Conservation (phyloP, 35 echinoderm and acorn worm genomes). For the Ophioderma brevispina region DNA sequence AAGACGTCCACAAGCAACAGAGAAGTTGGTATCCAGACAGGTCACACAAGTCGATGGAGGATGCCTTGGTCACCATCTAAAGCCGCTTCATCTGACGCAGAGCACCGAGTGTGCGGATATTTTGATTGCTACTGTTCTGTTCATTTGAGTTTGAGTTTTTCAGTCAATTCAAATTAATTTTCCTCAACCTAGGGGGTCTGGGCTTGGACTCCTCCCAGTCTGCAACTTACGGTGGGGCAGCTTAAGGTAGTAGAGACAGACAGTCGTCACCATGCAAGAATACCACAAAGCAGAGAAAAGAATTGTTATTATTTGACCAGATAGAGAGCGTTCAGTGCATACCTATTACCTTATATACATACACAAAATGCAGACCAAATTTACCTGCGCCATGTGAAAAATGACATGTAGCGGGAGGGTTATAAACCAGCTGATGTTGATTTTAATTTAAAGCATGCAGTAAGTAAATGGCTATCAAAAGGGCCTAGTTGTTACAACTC, state of each 20-base stretch:
- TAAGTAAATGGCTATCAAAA: no score
- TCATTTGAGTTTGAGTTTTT: not conserved
- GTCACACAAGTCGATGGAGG: no score
- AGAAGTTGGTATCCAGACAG: no score
- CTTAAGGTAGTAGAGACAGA: not conserved
- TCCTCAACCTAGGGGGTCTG: not conserved
- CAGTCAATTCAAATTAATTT: not conserved
- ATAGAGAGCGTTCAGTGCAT: not conserved
- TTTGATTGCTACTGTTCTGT: not conserved
- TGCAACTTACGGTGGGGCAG: not conserved
- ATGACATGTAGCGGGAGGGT: not conserved
- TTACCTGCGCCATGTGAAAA: not conserved
- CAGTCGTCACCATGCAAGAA: not conserved
- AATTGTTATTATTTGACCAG: not conserved
- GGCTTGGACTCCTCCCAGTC: not conserved
- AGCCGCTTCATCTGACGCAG: not conserved
- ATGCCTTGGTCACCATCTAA: no score
- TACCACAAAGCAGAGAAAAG: not conserved
- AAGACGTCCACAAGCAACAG: no score
- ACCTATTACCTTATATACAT: no score
- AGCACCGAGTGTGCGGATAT: constrained; percentile 11
- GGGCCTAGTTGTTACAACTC: no score
- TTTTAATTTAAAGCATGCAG: no score
- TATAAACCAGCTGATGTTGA: no score
- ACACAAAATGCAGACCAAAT: not conserved